These are phyloP conservation scores for Octomys mimax DNA, from an alignment of 2,797 vertebrate genomes.

Conservation along the genomic window DNA sequence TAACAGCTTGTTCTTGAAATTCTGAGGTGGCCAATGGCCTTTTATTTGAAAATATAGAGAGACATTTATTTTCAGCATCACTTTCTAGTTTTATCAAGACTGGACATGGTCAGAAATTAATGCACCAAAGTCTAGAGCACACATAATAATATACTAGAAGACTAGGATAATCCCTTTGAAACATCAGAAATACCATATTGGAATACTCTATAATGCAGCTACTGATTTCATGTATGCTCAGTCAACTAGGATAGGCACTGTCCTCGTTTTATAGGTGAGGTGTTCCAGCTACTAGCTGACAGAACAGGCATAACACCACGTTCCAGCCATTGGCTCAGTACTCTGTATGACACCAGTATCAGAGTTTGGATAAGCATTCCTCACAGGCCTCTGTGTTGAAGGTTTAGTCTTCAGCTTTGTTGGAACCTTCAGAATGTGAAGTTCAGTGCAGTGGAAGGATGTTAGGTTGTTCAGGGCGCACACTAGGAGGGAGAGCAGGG, in stretches of 20 bases:
- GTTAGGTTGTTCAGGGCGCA: neutral
- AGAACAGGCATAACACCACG: neutral
- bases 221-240: neutral
- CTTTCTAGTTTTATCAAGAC: slow-evolving; percentile 13
- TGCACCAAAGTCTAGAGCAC: neutral
- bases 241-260: neutral
- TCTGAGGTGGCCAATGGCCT: neutral
- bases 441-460: neutral
- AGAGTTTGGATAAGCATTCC: neutral
- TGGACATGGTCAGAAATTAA: neutral
- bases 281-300: neutral
- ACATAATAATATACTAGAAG: neutral
- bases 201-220: neutral
- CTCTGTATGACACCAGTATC: no score
- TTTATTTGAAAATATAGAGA: slow-evolving; percentile 31
- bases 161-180: neutral
- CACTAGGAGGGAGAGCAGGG: neutral
- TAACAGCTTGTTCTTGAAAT: neutral
- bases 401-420: neutral
- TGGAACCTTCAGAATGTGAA: neutral
- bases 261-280: neutral
- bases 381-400: neutral
- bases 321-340: neutral
- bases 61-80: neutral
- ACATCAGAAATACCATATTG: neutral